Evolutionary conservation across 2,113 vertebrate species (phyloP), one percentile per base, ranked within the genome.

Genomic region (Dromaius novaehollandiae): DNA sequence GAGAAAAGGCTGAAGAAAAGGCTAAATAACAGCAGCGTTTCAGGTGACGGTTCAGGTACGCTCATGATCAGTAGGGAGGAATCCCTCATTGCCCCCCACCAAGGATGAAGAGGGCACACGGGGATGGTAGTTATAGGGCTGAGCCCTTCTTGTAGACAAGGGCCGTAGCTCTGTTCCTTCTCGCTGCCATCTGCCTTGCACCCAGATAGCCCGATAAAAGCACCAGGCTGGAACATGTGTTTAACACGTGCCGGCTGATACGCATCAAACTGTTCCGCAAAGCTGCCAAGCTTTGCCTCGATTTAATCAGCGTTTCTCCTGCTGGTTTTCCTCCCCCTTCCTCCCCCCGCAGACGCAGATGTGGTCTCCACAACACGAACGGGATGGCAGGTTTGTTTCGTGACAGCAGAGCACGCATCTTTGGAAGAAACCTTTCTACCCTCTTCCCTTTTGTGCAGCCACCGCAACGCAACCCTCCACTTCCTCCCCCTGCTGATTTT

Each of bases 301-400:
- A 96, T 97, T 89, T 83, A 82, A 94, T 96, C 93, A 82, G 64
- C 4, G 1, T 82, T 91, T 89, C 88, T 78, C 51, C 89, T 82
- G 91, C 51, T 74, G 18, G 42, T 24, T 46, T 6, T 5, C 36
- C 4, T 13, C 12, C 26, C 8, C 2, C 24, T 6, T 16, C 13
- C 11, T 8, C 21, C 48, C 21, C 51, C 20, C 7, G 25, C 17
- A 12, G 13, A 1, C 2, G 64, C 93, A 93, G 79, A 84, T 64
- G 93, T 13, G 76, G 61, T 8, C 66, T 64, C 70, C 16, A 16
- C 44, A 16, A 2, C 6, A 12, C 4, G 1, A 16, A 88, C 87
- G 74, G 70, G 86, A 15, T 18, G 3, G 9, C 85, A 78, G 76
- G 81, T 91, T 95, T 63, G 42, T 69, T 69, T 26, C 6, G 10